These are phyloP conservation scores for Cryptocheilus praepositus DNA, from an alignment of 2,888 invertebrate species.

Conservation along the genomic window DNA sequence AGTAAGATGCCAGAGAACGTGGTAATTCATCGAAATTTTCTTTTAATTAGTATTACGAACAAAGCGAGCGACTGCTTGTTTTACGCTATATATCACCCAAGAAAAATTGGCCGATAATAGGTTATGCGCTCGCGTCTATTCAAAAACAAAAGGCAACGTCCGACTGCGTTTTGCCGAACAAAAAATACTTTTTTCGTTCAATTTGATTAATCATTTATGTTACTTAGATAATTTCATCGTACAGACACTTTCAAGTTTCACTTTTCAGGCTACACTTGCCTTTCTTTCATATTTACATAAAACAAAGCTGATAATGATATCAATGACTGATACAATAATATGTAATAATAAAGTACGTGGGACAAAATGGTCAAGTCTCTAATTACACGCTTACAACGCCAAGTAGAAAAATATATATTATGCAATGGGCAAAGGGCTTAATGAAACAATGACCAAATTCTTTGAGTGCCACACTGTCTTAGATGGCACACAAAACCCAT, in stretches of 20 bases:
- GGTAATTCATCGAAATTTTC: slow-evolving; percentile 43
- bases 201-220: no score
- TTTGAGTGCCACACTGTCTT: no score
- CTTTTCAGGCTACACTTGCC: neutral
- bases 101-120: slow-evolving; percentile 17
- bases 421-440: no score
- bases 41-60: neutral
- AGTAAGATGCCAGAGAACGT: slow-evolving; percentile 65
- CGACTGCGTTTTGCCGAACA: no score
- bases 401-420: no score
- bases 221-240: no score
- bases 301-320: neutral
- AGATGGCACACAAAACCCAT: neutral
- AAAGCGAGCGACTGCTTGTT: neutral
- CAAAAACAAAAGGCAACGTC: slow-evolving; percentile 27
- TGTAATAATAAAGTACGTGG: neutral
- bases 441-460: no score
- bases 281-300: neutral
- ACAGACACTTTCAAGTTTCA: neutral
- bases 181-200: no score
- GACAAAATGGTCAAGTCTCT: no score
- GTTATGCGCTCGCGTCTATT: slow-evolving; percentile 39
- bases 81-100: no score
- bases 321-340: neutral
- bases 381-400: no score